phyloP scores from a whole-genome alignment of 2,113 vertebrate genomes.

The Rhynchopsitta pachyrhyncha region DNA sequence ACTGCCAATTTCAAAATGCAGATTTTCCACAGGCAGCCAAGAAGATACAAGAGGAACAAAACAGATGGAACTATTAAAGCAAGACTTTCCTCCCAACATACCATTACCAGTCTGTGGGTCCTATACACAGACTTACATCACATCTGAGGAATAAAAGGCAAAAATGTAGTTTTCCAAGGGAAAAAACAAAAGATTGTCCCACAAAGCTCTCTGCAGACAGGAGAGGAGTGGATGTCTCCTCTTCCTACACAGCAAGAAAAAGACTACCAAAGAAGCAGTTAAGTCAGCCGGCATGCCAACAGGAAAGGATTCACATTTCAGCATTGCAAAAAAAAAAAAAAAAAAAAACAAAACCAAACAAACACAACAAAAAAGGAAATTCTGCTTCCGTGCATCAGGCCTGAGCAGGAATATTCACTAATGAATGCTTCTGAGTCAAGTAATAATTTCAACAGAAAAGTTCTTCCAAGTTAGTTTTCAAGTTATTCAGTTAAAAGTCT shows the following conservation, averaged over 20 bases:
- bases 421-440: background rate
- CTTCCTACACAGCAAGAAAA: background rate
- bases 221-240: background rate
- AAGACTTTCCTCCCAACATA: background rate
- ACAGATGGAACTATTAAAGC: background rate
- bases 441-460: background rate
- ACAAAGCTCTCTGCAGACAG: background rate
- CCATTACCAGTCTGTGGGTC: background rate
- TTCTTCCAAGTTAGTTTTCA: background rate
- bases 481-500: background rate
- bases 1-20: background rate
- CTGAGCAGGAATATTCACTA: background rate
- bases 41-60: background rate
- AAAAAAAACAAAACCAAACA: background rate
- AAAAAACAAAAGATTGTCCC: background rate
- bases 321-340: background rate
- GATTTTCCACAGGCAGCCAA: background rate
- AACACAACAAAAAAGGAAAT: background rate
- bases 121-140: background rate
- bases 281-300: background rate
- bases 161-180: background rate
- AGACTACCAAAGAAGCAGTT: background rate
- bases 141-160: background rate
- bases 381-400: background rate
- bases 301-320: background rate